Percentiles rank a stretch among this genome's conserved stretches.
Evolutionary conservation across 64 coral and sea anemone genomes (phyloP).

Genomic region (Porites australiensis): DNA sequence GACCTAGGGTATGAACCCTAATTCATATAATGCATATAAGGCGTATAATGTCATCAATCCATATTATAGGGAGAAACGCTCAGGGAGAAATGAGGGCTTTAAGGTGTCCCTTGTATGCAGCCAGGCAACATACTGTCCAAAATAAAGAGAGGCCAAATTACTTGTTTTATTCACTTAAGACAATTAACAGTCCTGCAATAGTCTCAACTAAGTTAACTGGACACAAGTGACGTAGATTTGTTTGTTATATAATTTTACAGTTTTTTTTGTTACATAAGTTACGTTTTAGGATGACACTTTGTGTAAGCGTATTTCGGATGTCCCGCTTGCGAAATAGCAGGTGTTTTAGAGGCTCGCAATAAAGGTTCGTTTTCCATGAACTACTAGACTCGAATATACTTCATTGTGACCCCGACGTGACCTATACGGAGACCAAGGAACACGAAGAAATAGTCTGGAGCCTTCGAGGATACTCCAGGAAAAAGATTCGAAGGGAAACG

Average conservation of each 20-base stretch:
- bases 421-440: conserved; percentile 70
- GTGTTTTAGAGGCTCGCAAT: neutral
- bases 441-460: conserved; percentile 72
- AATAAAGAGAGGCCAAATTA: no score
- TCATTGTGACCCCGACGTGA: conserved; percentile 87
- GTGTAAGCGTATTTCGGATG: neutral
- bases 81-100: no score
- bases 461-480: conserved; percentile 83
- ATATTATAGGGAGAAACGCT: no score
- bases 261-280: neutral
- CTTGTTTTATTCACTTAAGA: no score
- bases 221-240: no score
- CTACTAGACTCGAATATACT: conserved; percentile 51
- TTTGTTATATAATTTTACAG: neutral
- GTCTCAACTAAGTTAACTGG: no score
- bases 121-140: no score
- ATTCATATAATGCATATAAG: no score
- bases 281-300: neutral
- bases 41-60: no score
- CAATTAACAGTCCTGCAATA: no score
- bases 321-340: neutral
- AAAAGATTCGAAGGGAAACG: conserved; percentile 75
- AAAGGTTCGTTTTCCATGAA: neutral
- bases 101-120: no score
- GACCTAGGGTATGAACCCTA: no score